Evolutionary conservation across 2,113 vertebrate species (phyloP).

Genomic region (Varanus komodoensis): DNA sequence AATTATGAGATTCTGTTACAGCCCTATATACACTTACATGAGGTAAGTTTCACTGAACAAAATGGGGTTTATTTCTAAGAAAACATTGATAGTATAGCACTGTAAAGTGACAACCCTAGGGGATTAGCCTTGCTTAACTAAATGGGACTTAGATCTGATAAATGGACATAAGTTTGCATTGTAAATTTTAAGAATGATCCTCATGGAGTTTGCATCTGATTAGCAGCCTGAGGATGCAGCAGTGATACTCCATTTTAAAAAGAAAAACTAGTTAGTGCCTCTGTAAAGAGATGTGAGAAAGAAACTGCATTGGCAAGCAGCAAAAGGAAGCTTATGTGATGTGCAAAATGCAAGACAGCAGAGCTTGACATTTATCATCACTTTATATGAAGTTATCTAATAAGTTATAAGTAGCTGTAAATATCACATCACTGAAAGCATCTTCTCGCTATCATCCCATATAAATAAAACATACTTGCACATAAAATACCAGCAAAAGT

Average conservation of each 20-base stretch:
- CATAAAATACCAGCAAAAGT: slow-evolving; percentile 53
- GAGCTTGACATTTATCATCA: slow-evolving; percentile 54
- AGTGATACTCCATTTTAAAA: not conserved
- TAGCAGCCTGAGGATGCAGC: not conserved
- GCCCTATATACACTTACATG: not conserved
- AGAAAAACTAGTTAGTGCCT: not conserved
- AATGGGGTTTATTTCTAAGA: not conserved
- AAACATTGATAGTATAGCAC: not conserved
- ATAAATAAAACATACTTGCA: slow-evolving; percentile 53
- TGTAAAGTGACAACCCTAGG: not conserved
- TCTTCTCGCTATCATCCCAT: slow-evolving; percentile 51
- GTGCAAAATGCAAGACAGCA: slow-evolving; percentile 62
- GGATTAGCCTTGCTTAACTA: not conserved
- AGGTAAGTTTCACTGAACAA: not conserved
- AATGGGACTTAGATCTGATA: not conserved
- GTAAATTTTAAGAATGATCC: not conserved
- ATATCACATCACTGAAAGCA: slow-evolving; percentile 65
- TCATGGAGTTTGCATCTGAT: not conserved
- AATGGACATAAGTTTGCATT: not conserved
- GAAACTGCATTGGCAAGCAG: not conserved
- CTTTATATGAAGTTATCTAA: slow-evolving; percentile 59
- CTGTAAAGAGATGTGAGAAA: not conserved
- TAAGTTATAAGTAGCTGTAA: slow-evolving; percentile 64
- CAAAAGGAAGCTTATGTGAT: slow-evolving; percentile 26
- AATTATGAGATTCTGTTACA: not conserved